Conservation (phyloP, 2,113 vertebrate genomes). For the Melanerpes aurifrons region DNA sequence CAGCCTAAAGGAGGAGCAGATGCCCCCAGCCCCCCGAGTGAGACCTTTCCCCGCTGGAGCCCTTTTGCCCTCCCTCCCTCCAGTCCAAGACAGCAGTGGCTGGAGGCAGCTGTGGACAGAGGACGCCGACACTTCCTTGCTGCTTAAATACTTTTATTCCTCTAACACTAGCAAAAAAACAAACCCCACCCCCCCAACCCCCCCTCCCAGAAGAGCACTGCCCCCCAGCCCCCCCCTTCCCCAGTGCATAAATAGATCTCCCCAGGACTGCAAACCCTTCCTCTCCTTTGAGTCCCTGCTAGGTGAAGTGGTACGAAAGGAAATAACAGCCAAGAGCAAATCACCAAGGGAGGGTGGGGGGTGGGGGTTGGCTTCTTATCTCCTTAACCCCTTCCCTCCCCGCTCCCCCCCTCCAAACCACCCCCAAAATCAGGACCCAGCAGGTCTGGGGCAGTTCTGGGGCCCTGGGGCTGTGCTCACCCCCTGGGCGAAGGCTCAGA, state of each 20-base stretch:
- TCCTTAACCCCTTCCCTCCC: too few species aligned
- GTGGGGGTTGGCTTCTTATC: too few species aligned
- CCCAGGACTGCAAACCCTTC: constrained; percentile 8
- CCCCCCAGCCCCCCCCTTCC: not conserved
- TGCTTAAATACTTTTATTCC: constrained; percentile 74
- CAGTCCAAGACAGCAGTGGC: not conserved
- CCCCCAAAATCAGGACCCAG: not conserved
- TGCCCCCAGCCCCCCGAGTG: not conserved
- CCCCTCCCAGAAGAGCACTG: constrained; percentile 41
- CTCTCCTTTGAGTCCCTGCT: constrained; percentile 69
- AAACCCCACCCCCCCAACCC: not conserved
- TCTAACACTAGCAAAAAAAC: constrained; percentile 78
- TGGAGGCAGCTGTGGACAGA: constrained; percentile 55
- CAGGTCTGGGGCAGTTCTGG: not conserved
- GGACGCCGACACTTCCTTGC: constrained; percentile 3
- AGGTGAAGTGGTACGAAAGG: constrained; percentile 61
- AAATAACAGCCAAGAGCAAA: constrained; percentile 54
- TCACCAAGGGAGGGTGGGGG: not conserved
- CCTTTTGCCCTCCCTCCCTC: not conserved
- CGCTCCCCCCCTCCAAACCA: too few species aligned
- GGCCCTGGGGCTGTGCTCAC: too few species aligned
- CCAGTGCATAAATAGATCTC: constrained; percentile 61
- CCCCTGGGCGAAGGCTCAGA: too few species aligned
- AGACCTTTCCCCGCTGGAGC: not conserved
- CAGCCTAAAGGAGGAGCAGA: not conserved